phyloP scores from a whole-genome alignment of 2,888 invertebrate genomes.

The Sialis fuliginosa region DNA sequence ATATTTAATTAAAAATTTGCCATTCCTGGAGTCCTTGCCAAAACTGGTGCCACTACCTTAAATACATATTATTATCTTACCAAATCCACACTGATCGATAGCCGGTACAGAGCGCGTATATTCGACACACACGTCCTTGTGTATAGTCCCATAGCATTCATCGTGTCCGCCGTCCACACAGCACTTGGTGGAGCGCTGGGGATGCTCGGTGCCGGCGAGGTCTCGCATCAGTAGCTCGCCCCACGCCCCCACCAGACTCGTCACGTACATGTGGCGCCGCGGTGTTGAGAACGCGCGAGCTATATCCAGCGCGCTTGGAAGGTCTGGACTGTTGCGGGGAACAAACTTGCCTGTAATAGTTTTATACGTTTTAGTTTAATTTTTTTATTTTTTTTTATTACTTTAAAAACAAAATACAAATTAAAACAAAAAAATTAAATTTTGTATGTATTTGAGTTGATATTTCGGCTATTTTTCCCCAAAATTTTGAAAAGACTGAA shows the following conservation, averaged over 20 bases:
- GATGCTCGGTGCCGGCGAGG: constrained; percentile 45
- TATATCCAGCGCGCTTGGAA: constrained; percentile 42
- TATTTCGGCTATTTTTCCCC: no score
- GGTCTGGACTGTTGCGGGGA: constrained; percentile 11
- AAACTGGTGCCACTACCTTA: no score
- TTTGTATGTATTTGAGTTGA: no score
- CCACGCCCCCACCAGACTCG: constrained; percentile 64
- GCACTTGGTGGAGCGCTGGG: constrained; percentile 26
- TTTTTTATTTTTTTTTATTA: no score
- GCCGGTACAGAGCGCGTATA: constrained; percentile 56
- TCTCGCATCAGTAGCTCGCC: constrained; percentile 59
- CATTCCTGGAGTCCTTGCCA: no score
- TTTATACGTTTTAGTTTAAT: no score
- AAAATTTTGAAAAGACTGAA: no score
- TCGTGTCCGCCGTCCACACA: constrained; percentile 28
- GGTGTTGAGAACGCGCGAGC: constrained; percentile 37
- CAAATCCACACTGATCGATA: constrained; percentile 39
- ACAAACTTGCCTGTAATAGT: no score
- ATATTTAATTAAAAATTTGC: no score
- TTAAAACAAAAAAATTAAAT: no score
- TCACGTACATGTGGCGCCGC: constrained; percentile 51
- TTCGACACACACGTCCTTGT: constrained; percentile 34
- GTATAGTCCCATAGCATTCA: constrained; percentile 34
- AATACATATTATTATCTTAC: constrained; percentile 24
- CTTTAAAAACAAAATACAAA: no score